Evolutionary conservation across 2,113 vertebrate genomes (phyloP), one percentile per base, ranked within the genome.

Genomic region (Gambusia affinis): DNA sequence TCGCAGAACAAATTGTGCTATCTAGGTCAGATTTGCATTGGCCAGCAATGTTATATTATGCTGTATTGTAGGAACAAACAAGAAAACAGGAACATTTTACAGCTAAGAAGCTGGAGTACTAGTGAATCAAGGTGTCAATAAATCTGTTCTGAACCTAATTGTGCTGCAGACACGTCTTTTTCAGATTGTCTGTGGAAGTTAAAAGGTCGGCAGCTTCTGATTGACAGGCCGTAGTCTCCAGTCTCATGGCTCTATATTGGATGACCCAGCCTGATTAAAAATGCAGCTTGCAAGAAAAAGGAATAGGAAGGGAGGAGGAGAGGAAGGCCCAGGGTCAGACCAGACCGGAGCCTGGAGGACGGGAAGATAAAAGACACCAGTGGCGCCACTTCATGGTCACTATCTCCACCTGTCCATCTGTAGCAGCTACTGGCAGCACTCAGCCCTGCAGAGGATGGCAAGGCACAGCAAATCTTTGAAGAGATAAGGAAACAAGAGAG

Each of bases 391-490:
- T 94, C 88, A 92, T 88, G 85, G 89, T 87, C 91, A 84, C 83
- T 93, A 91, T 94, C 93, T 93, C 94, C 91, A 93, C 93, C 94
- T 96, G 92, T 93, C 93, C 92, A 91, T 95, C 94, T 95, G 89
- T 84, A 89, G 82, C 83, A 84, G 88, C 89, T 85, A 76, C 88
- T 83, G 80, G 91, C 91, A 92, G 78, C 89, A 84, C 92, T 92
- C 87, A 87, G 90, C 81, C 85, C 73, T 3, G 51, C 78, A 73
- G 78, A 86, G 77, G 82, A 87, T 63, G 76, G 89, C 91, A 73
- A 79, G 73, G 70, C 77, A 72, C 80, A 70, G 87, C 83, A 11
- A 79, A 81, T 86, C 81, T 85, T 79, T 22, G 15, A 77, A 83
- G 82, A 92, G 88, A 90, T 87, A 89, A 88, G 82, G 57, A 64